Conservation (phyloP, 2,888 invertebrate species). For the Drosophila rellima region DNA sequence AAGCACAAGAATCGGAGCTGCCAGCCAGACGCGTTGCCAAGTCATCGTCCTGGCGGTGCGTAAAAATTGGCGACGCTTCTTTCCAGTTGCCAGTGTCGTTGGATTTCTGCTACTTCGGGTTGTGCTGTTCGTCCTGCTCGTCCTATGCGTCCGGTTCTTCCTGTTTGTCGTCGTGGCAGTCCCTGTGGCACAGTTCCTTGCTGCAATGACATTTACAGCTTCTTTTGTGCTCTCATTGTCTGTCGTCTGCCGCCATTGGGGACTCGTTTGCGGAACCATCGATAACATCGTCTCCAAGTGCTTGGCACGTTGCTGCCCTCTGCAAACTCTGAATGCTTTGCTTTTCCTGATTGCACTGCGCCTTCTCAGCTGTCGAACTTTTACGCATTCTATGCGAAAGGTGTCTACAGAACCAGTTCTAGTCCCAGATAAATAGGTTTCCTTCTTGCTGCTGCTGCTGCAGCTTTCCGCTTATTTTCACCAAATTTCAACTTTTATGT, state of each 20-base stretch:
- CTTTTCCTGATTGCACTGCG: slow-evolving; percentile 69
- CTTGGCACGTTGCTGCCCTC: slow-evolving; percentile 47
- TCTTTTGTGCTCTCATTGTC: slow-evolving; percentile 68
- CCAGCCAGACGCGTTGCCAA: slow-evolving; percentile 56
- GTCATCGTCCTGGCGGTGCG: slow-evolving; percentile 55
- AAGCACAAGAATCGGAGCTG: slow-evolving; percentile 38
- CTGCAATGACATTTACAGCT: slow-evolving; percentile 74
- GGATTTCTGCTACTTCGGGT: neutral
- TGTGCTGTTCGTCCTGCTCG: slow-evolving; percentile 21
- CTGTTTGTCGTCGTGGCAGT: slow-evolving; percentile 37
- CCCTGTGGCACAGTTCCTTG: slow-evolving; percentile 75
- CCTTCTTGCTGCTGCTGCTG: neutral
- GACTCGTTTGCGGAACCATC: slow-evolving; percentile 73
- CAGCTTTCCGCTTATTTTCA: slow-evolving; percentile 28
- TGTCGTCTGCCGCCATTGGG: slow-evolving; percentile 66
- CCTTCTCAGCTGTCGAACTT: slow-evolving; percentile 61
- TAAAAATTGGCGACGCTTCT: slow-evolving; percentile 62
- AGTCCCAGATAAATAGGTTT: slow-evolving; percentile 72
- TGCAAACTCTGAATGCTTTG: slow-evolving; percentile 17
- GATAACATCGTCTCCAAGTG: slow-evolving; percentile 54
- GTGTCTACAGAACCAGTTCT: slow-evolving; percentile 41
- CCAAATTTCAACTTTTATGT: slow-evolving; percentile 54
- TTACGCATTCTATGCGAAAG: slow-evolving; percentile 70
- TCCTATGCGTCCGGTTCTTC: slow-evolving; percentile 14
- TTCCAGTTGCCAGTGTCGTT: slow-evolving; percentile 15